Conservation (phyloP, 2,797 vertebrate genomes). For the Sphenopsis melanotis region DNA sequence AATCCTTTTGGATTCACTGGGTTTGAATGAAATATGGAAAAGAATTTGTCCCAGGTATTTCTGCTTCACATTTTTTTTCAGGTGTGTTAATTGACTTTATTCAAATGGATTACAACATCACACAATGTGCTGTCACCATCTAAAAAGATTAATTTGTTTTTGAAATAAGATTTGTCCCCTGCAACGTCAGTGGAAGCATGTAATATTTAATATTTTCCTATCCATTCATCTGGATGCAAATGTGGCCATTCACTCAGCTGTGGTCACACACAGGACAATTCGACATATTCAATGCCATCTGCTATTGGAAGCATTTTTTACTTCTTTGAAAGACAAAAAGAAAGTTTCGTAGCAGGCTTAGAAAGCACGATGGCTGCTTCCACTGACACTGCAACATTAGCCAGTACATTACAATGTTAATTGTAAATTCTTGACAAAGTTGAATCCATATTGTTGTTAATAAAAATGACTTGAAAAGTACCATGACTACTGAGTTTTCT, state of each 20-base stretch:
- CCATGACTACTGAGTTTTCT: not conserved
- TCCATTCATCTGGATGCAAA: constrained; percentile 1
- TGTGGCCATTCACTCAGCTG: not conserved
- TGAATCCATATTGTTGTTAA: constrained; percentile 74
- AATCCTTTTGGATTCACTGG: constrained; percentile 48
- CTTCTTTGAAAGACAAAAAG: constrained; percentile 7
- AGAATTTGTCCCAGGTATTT: constrained; percentile 50
- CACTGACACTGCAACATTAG: constrained; percentile 60
- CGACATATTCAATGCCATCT: not conserved
- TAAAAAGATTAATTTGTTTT: constrained; percentile 33
- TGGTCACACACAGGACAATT: not conserved
- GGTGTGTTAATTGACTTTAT: constrained; percentile 44
- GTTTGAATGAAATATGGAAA: constrained; percentile 49
- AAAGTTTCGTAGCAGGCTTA: not conserved
- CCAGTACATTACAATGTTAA: constrained; percentile 65
- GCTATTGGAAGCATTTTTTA: constrained; percentile 26
- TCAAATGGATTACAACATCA: constrained; percentile 48
- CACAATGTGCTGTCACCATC: constrained; percentile 42
- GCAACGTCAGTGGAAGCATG: constrained; percentile 55
- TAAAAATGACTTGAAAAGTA: constrained; percentile 64
- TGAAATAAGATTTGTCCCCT: constrained; percentile 19
- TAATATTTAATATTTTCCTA: constrained; percentile 15
- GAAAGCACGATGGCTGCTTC: constrained; percentile 37
- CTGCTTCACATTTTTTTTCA: constrained; percentile 48
- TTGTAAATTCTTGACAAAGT: constrained; percentile 67